A percentile compares a stretch with the other conserved stretches of the same genome.
These are phyloP conservation scores for Clarias magur DNA, from an alignment of 2,113 vertebrate genomes.

Conservation along the genomic window DNA sequence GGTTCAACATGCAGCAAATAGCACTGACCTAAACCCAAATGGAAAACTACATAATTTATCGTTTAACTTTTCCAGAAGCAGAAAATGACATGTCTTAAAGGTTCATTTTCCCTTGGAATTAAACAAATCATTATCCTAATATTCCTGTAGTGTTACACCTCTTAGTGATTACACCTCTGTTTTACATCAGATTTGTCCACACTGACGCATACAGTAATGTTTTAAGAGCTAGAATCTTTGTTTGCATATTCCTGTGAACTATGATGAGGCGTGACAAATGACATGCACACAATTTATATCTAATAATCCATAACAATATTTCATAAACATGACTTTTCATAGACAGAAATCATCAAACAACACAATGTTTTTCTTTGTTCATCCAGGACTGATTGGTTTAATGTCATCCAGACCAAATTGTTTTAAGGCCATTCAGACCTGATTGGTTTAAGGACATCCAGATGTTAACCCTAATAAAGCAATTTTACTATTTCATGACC, in stretches of 20 bases:
- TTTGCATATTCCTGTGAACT: not conserved
- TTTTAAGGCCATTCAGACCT: slow-evolving; percentile 13
- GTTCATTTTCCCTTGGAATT: not conserved
- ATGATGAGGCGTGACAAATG: not conserved
- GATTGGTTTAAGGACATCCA: slow-evolving; percentile 20
- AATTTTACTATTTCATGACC: not conserved
- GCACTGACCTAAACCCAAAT: slow-evolving; percentile 9
- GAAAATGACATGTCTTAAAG: not conserved
- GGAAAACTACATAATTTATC: slow-evolving; percentile 12
- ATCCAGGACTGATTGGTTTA: slow-evolving; percentile 12
- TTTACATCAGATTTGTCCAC: not conserved
- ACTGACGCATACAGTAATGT: not conserved
- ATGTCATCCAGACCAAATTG: slow-evolving; percentile 9
- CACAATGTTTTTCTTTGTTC: not conserved
- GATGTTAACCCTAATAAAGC: not conserved
- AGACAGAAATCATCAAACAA: not conserved
- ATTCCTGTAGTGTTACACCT: too few relatives aligned
- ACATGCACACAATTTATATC: not conserved
- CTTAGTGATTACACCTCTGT: not conserved
- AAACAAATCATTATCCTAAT: slow-evolving; percentile 3
- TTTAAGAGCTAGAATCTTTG: not conserved
- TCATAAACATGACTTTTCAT: not conserved
- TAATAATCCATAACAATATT: not conserved
- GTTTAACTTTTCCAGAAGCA: not conserved
- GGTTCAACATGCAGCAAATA: not conserved